Percentiles rank a stretch among this genome's conserved stretches.
These are phyloP conservation scores for Pantherophis guttatus DNA, from an alignment of 2,113 vertebrate species.

Conservation along the genomic window DNA sequence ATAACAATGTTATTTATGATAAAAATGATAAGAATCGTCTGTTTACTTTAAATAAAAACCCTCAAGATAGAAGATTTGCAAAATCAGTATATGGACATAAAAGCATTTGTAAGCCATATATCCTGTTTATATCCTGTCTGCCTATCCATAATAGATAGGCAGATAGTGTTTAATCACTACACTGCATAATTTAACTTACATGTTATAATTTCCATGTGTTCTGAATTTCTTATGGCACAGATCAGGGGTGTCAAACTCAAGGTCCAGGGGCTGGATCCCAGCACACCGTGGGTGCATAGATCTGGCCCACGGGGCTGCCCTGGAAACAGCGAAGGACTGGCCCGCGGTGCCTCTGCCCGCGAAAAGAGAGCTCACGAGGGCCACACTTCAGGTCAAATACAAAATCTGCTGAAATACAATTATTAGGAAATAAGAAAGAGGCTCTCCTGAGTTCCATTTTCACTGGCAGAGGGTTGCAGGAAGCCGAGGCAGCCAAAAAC, in stretches of 20 bases:
- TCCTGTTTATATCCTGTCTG: not conserved
- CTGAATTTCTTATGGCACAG: not conserved
- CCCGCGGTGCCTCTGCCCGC: too few relatives aligned
- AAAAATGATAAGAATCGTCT: not conserved
- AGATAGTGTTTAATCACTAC: not conserved
- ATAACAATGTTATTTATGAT: not conserved
- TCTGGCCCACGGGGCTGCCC: too few relatives aligned
- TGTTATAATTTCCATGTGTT: not conserved
- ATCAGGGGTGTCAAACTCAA: not conserved
- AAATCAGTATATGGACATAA: not conserved
- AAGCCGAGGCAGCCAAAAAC: too few relatives aligned
- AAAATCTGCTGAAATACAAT: too few relatives aligned
- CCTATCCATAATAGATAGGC: not conserved
- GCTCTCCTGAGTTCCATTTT: too few relatives aligned
- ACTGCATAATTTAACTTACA: not conserved
- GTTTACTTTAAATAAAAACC: not conserved
- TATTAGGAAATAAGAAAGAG: too few relatives aligned
- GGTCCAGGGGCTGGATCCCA: too few relatives aligned
- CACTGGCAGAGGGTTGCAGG: too few relatives aligned
- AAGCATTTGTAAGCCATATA: not conserved
- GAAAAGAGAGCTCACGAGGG: too few relatives aligned
- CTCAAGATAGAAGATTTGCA: not conserved
- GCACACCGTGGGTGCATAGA: too few relatives aligned
- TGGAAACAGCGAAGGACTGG: too few relatives aligned
- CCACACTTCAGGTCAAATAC: too few relatives aligned